Base-by-base conservation (phyloP, 2,888 invertebrate genomes). In the Dioctria rufipes region DNA sequence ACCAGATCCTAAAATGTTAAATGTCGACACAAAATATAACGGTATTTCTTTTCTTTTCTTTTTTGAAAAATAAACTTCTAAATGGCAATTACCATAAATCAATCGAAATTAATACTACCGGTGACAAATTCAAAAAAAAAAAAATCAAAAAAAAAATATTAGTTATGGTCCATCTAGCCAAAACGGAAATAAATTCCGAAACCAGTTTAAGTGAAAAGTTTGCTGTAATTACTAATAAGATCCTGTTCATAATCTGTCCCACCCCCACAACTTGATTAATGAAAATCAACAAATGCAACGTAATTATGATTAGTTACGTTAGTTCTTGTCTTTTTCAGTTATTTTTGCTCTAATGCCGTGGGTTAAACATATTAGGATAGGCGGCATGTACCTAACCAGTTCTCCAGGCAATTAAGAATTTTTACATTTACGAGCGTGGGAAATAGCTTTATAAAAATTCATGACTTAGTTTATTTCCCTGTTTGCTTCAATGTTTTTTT, bases 321-420 rank as follows among this genome's bases (percentile, higher is more conserved):
- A 42, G 43, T 49, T 67, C 67, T 67, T 49, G 67, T 67, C 43
- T 67, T 67, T 46, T n/a, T 46, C 46, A 42, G 67, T 25, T 67
- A 25, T 67, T 37, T 25, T 13, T 43, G 5, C 3, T 8, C 9
- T 6, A 9, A 25, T 39, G 11, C 54, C 25, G 69, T 69, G 51
- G 69, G 69, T 39, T 49, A 51, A 6, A 69, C 69, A 11, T 69
- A 51, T 69, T 69, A 69, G 69, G 69, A 69, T 25, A 69, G 49
- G 49, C 51, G 37, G 46, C 25, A 0, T 25, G 25, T 25, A 25
- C 25, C 25, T 49, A 69, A 37, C 51, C 49, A 51, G 69, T 49
- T 69, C 49, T 51, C 43, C n/a, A 11, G 39, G 4, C 49, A 39
- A 49, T 51, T 69, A 43, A 9, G 49, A 69, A 43, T 25, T 54